Evolutionary conservation across 2,888 invertebrate genomes (phyloP).

Genomic region (Orgyia antiqua): DNA sequence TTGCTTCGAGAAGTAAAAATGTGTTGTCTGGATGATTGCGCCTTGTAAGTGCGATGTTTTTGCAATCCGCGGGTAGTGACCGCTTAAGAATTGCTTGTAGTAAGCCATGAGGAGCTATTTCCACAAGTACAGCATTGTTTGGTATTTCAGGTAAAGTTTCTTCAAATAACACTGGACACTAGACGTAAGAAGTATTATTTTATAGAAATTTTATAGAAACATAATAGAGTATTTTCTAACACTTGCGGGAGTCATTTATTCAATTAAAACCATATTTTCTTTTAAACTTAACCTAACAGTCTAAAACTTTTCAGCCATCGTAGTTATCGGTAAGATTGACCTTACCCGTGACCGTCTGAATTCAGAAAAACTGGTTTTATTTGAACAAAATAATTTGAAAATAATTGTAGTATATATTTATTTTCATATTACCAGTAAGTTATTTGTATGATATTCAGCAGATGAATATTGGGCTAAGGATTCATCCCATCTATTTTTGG

Average conservation of each 20-base stretch:
- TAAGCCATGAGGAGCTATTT: slow-evolving; percentile 91
- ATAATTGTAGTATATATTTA: too few relatives aligned
- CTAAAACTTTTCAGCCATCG: too few relatives aligned
- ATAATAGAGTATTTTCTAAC: too few relatives aligned
- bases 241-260: too few relatives aligned
- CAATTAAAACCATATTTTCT: too few relatives aligned
- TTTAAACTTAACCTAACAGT: too few relatives aligned
- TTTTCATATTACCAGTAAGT: slow-evolving; percentile 21
- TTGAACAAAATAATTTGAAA: too few relatives aligned
- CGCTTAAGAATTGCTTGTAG: slow-evolving; percentile 83
- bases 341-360: too few relatives aligned
- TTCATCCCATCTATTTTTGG: slow-evolving; percentile 47
- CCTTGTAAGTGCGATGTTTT: slow-evolving; percentile 84
- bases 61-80: slow-evolving; percentile 79
- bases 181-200: not conserved
- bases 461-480: slow-evolving; percentile 14
- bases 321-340: too few relatives aligned
- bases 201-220: too few relatives aligned
- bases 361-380: too few relatives aligned
- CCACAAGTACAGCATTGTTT: slow-evolving; percentile 86
- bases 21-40: slow-evolving; percentile 80
- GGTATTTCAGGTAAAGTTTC: slow-evolving; percentile 78
- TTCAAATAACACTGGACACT: slow-evolving; percentile 2
- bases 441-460: slow-evolving; percentile 21
- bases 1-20: slow-evolving; percentile 71